phyloP scores from a whole-genome alignment of 2,888 invertebrate species.

The Unio delphinus region DNA sequence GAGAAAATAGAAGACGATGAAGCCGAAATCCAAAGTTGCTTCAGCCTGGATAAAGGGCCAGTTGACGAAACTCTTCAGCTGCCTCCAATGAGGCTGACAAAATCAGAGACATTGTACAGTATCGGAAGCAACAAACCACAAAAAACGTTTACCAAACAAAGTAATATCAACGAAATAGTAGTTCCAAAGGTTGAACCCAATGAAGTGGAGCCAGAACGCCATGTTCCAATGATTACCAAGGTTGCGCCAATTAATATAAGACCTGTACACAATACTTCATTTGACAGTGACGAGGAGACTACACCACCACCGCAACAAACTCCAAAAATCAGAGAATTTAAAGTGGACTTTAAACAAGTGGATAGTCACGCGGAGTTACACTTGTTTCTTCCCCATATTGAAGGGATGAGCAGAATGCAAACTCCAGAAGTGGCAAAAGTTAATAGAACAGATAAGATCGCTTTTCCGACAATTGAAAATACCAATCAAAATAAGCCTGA shows the following conservation, averaged over 20 bases:
- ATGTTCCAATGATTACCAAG: too few species aligned
- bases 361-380: conserved; percentile 44
- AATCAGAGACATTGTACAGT: too few species aligned
- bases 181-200: too few species aligned
- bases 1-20: conserved; percentile 1
- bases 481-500: conserved; percentile 12
- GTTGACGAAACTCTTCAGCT: too few species aligned
- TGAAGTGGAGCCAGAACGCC: too few species aligned
- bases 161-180: too few species aligned
- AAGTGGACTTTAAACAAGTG: conserved; percentile 42
- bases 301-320: conserved; percentile 6
- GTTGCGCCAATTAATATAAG: too few species aligned
- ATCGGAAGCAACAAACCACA: too few species aligned
- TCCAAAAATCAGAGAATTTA: conserved; percentile 17
- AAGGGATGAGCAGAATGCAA: conserved; percentile 20
- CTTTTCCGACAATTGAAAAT: conserved; percentile 30
- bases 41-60: conserved; percentile 1
- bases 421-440: conserved; percentile 20
- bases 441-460: conserved; percentile 7
- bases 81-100: too few species aligned
- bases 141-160: too few species aligned
- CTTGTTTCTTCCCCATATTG: conserved; percentile 46
- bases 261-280: too few species aligned
- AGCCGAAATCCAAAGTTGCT: conserved; percentile 21
- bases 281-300: background rate